A percentile compares a stretch with the other conserved stretches of the same genome.
These are phyloP conservation scores for Cryptus viduatorius DNA, from an alignment of 2,888 invertebrate species.

Conservation along the genomic window DNA sequence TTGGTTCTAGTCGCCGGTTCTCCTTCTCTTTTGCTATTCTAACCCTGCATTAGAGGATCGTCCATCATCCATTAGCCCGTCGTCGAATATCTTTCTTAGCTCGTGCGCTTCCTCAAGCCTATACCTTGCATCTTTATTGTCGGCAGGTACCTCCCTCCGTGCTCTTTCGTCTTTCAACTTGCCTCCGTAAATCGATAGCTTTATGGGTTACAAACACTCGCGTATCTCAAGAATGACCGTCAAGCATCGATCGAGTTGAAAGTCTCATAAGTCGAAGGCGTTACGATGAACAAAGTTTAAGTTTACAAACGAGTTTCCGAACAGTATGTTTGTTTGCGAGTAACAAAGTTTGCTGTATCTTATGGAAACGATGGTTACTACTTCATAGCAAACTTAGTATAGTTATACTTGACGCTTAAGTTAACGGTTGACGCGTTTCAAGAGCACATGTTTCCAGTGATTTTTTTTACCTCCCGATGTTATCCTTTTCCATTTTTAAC, in stretches of 20 bases:
- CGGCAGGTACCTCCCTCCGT: constrained; percentile 6
- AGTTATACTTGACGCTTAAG: not conserved
- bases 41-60: constrained; percentile 70
- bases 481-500: not conserved
- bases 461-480: not conserved
- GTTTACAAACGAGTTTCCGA: not conserved
- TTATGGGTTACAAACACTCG: not conserved
- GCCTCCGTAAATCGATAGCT: constrained; percentile 46
- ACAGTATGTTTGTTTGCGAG: not conserved
- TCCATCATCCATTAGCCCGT: constrained; percentile 68
- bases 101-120: constrained; percentile 48
- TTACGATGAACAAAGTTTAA: not conserved
- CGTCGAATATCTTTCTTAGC: constrained; percentile 66
- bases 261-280: not conserved
- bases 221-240: not conserved
- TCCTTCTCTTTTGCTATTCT: constrained; percentile 43
- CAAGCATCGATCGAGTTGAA: not conserved
- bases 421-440: not conserved
- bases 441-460: not conserved
- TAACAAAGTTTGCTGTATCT: not conserved
- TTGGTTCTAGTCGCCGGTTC: constrained; percentile 34
- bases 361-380: not conserved
- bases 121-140: constrained; percentile 27
- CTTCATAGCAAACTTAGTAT: not conserved
- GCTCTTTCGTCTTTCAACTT: constrained; percentile 13